These are phyloP conservation scores for Callorhinus ursinus DNA, from an alignment of 2,113 vertebrate genomes.

Conservation along the genomic window DNA sequence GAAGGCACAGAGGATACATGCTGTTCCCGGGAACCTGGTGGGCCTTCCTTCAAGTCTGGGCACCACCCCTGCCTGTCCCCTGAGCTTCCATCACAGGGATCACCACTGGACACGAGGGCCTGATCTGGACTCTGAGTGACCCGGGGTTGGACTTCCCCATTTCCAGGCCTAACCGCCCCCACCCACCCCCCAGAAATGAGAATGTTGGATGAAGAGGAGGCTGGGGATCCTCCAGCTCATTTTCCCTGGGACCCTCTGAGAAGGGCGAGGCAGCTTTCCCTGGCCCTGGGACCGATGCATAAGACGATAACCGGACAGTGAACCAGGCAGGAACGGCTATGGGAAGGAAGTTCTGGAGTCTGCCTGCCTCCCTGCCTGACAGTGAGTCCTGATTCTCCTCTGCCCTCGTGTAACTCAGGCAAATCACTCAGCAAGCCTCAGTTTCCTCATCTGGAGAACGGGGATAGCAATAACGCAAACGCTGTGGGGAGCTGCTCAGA, in stretches of 20 bases:
- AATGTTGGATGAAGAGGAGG: background rate
- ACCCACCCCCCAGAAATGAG: background rate
- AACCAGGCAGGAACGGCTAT: fast-evolving
- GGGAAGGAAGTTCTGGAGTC: background rate
- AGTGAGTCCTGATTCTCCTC: background rate
- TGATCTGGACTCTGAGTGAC: background rate
- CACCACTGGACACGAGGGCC: background rate
- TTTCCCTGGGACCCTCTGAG: background rate
- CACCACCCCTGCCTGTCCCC: background rate
- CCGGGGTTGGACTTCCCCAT: background rate
- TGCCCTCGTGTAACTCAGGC: no score
- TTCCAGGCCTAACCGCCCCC: background rate
- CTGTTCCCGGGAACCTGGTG: no score
- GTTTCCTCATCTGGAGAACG: background rate
- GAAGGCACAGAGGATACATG: background rate
- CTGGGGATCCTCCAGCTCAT: background rate
- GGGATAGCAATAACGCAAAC: background rate
- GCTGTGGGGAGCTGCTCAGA: background rate
- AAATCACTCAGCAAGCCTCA: background rate
- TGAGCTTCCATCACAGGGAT: fast-evolving
- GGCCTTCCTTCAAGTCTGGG: background rate
- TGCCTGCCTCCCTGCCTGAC: background rate
- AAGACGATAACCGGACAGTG: background rate
- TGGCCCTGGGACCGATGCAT: fast-evolving
- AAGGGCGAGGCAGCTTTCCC: background rate